Conservation (phyloP, 92 coral and sea anemone genomes). For the Zoanthus gigantus region DNA sequence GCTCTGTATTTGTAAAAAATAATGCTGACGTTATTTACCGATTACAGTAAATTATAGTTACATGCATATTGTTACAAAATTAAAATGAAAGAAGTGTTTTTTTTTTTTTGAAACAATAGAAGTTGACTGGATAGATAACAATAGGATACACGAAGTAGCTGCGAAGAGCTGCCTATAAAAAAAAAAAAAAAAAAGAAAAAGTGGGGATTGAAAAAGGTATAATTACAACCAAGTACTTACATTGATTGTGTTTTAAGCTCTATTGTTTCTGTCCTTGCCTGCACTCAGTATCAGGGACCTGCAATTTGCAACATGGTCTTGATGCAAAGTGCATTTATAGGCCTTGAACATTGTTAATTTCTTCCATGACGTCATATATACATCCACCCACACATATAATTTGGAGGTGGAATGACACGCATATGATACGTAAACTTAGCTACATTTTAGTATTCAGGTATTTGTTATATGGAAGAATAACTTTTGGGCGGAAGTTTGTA, state of each 20-base stretch:
- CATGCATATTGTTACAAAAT: too few relatives aligned
- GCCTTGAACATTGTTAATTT: background rate
- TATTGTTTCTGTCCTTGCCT: background rate
- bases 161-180: too few relatives aligned
- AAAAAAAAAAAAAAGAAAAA: too few relatives aligned
- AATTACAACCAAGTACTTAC: background rate
- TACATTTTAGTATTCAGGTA: conserved; percentile 2
- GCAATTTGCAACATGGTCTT: background rate
- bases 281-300: conserved; percentile 3
- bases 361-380: conserved; percentile 5
- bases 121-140: too few relatives aligned
- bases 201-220: background rate
- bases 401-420: background rate
- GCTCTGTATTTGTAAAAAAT: too few relatives aligned
- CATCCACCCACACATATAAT: conserved; percentile 6
- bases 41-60: too few relatives aligned
- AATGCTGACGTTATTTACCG: too few relatives aligned
- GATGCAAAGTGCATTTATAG: background rate
- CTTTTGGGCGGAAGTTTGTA: background rate
- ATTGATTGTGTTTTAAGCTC: background rate
- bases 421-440: background rate
- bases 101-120: too few relatives aligned
- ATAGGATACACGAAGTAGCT: too few relatives aligned
- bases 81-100: too few relatives aligned
- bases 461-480: background rate